Evolutionary conservation across 2,797 vertebrate species (phyloP).

Genomic region (Valencia hispanica): DNA sequence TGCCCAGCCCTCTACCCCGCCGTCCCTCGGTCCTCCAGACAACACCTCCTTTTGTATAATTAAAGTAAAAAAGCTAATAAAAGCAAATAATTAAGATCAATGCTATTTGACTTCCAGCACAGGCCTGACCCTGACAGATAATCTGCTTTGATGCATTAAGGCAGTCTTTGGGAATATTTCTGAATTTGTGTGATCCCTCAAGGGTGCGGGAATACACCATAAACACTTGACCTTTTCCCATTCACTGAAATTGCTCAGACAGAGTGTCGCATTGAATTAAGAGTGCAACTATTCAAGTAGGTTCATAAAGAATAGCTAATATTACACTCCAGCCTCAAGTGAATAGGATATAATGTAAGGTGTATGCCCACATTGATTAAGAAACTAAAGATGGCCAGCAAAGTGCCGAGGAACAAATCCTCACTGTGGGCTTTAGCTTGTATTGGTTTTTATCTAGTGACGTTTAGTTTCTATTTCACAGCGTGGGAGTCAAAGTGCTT

Average conservation of each 20-base stretch:
- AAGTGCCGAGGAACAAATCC: slow-evolving; percentile 42
- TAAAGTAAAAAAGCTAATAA: slow-evolving; percentile 27
- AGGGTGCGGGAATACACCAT: slow-evolving; percentile 11
- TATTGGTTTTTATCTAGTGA: slow-evolving; percentile 35
- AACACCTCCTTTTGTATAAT: too few relatives aligned
- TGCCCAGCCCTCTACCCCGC: too few relatives aligned
- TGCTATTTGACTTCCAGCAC: slow-evolving; percentile 8
- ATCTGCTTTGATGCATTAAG: slow-evolving; percentile 13
- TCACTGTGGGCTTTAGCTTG: slow-evolving; percentile 36
- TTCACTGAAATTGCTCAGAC: slow-evolving; percentile 37
- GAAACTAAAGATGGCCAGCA: slow-evolving; percentile 21
- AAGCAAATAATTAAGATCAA: slow-evolving; percentile 12
- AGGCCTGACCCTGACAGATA: slow-evolving; percentile 20
- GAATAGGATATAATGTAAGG: slow-evolving; percentile 13
- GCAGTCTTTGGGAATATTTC: slow-evolving; percentile 12
- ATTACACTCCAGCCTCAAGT: slow-evolving; percentile 20
- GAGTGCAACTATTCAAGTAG: slow-evolving; percentile 22
- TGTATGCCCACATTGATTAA: slow-evolving; percentile 18
- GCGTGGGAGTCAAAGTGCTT: slow-evolving; percentile 56
- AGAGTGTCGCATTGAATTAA: slow-evolving; percentile 13
- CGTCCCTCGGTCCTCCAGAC: too few relatives aligned
- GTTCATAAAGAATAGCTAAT: slow-evolving; percentile 7
- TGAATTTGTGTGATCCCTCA: slow-evolving; percentile 13
- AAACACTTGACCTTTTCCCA: slow-evolving; percentile 31
- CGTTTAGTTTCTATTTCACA: slow-evolving; percentile 35